Evolutionary conservation across 2,113 vertebrate genomes (phyloP).

Genomic region (Aptenodytes forsteri): DNA sequence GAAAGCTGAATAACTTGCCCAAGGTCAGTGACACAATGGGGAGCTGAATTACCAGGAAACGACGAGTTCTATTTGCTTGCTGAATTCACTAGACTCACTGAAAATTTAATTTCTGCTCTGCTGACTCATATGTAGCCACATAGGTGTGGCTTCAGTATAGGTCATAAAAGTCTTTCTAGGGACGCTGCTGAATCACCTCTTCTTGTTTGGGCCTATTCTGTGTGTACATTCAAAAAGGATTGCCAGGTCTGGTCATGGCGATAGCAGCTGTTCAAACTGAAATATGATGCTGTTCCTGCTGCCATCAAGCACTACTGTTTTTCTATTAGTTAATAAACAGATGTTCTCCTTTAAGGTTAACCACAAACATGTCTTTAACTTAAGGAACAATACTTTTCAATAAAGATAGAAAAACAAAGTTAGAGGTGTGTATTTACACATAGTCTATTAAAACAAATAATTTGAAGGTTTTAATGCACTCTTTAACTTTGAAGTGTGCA

Average conservation of each 20-base stretch:
- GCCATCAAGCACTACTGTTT: not conserved
- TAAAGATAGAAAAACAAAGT: not conserved
- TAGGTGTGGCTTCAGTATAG: not conserved
- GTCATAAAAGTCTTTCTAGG: not conserved
- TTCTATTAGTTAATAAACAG: constrained; percentile 1
- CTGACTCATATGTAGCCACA: not conserved
- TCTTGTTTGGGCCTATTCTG: not conserved
- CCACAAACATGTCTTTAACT: not conserved
- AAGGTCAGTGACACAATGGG: not conserved
- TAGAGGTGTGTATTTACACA: not conserved
- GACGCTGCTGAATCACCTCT: not conserved
- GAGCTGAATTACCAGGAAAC: not conserved
- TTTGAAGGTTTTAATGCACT: not conserved
- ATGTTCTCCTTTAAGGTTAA: not conserved
- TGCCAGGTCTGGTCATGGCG: not conserved
- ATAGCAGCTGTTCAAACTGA: constrained; percentile 14
- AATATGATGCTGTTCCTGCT: not conserved
- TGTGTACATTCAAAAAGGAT: not conserved
- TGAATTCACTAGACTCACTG: not conserved
- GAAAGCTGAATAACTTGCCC: constrained; percentile 16
- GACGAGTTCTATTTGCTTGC: not conserved
- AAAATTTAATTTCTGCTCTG: constrained; percentile 2
- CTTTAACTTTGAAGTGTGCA: not conserved
- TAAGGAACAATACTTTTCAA: not conserved
- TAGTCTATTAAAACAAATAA: not conserved